A percentile compares a stretch with the other conserved stretches of the same genome.
phyloP scores from a whole-genome alignment of 1,140 invertebrate genomes.

The Bombus haemorrhoidalis region DNA sequence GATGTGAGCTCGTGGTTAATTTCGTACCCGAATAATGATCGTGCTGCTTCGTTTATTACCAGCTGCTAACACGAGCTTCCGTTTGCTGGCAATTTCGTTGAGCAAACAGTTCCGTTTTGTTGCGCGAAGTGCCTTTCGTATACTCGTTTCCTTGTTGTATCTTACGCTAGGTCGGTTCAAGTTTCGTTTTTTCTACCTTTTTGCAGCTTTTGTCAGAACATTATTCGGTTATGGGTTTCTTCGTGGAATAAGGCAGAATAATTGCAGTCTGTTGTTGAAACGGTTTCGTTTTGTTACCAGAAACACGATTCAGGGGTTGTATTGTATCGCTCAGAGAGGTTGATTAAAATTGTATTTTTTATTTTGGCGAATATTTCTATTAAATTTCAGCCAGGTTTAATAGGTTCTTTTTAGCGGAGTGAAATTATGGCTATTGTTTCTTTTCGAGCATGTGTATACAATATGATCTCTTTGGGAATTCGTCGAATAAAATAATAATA shows the following conservation, averaged over 20 bases:
- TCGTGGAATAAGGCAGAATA: not conserved
- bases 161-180: not conserved
- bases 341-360: not conserved
- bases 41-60: conserved; percentile 6
- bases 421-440: not conserved
- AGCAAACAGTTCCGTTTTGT: conserved; percentile 22
- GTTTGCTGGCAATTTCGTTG: conserved; percentile 21
- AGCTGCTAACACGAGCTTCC: not conserved
- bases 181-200: not conserved
- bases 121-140: not conserved
- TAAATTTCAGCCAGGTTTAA: not conserved
- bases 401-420: not conserved
- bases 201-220: not conserved
- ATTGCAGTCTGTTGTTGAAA: no score
- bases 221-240: not conserved
- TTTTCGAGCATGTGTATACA: not conserved
- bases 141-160: not conserved
- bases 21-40: conserved; percentile 35
- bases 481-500: no score
- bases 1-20: conserved; percentile 46
- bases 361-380: not conserved
- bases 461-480: not conserved
- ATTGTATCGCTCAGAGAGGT: not conserved
- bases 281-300: not conserved
- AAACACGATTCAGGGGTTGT: not conserved